These are phyloP conservation scores for Montipora foliosa DNA, from an alignment of 64 coral and sea anemone genomes.

Conservation along the genomic window DNA sequence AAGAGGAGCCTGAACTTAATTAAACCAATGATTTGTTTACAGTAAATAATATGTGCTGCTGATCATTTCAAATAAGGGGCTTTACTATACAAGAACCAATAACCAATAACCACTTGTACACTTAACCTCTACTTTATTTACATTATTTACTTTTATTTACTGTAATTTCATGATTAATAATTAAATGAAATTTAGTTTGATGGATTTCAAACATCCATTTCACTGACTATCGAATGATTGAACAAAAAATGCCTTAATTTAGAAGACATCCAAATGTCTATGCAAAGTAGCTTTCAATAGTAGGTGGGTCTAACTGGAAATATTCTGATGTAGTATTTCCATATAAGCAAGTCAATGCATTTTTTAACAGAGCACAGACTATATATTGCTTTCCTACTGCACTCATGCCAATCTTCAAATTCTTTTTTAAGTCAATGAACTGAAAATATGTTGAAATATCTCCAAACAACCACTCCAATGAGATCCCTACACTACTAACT, in stretches of 20 bases:
- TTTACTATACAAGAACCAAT: not conserved
- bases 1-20: not conserved
- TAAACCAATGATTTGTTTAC: not conserved
- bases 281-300: not conserved
- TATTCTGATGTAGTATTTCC: slow-evolving; percentile 32
- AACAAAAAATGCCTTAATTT: not conserved
- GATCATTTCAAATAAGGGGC: not conserved
- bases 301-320: slow-evolving; percentile 29
- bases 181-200: not conserved
- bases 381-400: no score
- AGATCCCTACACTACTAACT: not conserved
- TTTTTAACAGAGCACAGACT: no score
- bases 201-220: not conserved
- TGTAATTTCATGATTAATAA: not conserved
- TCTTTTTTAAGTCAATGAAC: no score
- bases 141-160: not conserved
- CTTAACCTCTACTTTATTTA: not conserved
- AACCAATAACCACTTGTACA: not conserved
- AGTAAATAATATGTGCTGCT: not conserved
- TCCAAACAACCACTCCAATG: no score
- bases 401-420: no score
- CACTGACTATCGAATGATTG: not conserved
- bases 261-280: not conserved
- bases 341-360: slow-evolving; percentile 24
- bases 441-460: no score